Conservation (phyloP, 2,113 vertebrate species). For the Syngnathus scovelli region DNA sequence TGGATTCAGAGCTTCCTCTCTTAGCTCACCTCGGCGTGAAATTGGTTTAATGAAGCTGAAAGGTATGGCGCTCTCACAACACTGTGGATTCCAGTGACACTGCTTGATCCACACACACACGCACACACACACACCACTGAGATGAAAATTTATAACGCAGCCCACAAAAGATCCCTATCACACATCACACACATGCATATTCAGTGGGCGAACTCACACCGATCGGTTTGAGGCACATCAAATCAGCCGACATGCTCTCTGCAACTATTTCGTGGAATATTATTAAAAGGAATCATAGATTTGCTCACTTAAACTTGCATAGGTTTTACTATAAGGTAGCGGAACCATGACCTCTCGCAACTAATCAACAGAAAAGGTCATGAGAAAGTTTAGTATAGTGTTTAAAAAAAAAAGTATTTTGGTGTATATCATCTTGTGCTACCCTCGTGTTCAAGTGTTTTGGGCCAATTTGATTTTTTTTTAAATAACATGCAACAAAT, state of each 20-base stretch:
- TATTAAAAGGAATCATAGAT: conserved; percentile 14
- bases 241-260: background rate
- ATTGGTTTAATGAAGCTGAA: conserved; percentile 99
- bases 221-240: conserved; percentile 21
- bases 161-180: conserved; percentile 96
- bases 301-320: background rate
- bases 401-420: background rate
- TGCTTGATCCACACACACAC: conserved; percentile 80
- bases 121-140: conserved; percentile 65
- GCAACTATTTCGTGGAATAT: background rate
- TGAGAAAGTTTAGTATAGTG: background rate
- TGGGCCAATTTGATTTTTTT: background rate
- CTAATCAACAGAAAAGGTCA: background rate
- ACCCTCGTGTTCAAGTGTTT: background rate
- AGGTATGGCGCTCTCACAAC: conserved; percentile 99
- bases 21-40: conserved; percentile 99
- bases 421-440: too few relatives aligned
- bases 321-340: background rate
- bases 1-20: conserved; percentile 94
- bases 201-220: conserved; percentile 23
- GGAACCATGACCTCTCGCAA: background rate
- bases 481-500: too few relatives aligned
- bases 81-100: conserved; percentile 93
- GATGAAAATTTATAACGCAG: conserved; percentile 92
- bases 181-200: conserved; percentile 86